A percentile compares a stretch with the other conserved stretches of the same genome.
Conservation (phyloP, 2,113 vertebrate species). For the Dicerorhinus sumatrensis region DNA sequence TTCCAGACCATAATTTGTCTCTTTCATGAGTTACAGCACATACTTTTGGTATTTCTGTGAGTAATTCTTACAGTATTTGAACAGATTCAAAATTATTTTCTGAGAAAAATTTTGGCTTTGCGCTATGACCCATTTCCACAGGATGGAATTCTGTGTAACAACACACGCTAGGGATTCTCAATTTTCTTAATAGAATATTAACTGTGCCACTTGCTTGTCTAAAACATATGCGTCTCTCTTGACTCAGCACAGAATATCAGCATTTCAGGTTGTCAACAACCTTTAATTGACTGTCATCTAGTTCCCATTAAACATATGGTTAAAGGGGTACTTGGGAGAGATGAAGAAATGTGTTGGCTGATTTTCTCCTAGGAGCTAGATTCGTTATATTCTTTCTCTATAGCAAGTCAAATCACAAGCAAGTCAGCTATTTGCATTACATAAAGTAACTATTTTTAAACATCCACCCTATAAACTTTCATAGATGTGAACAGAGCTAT, state of each 20-base stretch:
- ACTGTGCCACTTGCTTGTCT: conserved; percentile 55
- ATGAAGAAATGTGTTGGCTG: background rate
- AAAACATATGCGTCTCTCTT: conserved; percentile 49
- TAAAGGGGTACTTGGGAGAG: background rate
- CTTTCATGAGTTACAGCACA: conserved; percentile 31
- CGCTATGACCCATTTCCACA: conserved; percentile 52
- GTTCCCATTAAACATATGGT: background rate
- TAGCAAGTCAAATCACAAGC: background rate
- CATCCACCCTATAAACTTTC: background rate
- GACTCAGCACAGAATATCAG: conserved; percentile 39
- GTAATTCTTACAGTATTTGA: conserved; percentile 16
- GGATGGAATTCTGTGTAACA: conserved; percentile 50
- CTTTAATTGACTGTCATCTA: conserved; percentile 2
- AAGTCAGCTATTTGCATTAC: background rate
- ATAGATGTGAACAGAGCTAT: background rate
- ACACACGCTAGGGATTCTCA: conserved; percentile 41
- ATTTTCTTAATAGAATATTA: conserved; percentile 63
- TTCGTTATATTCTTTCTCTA: background rate
- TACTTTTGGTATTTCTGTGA: conserved; percentile 2
- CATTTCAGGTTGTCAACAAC: conserved; percentile 36
- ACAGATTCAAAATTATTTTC: conserved; percentile 58
- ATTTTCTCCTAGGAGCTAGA: conserved; percentile 27
- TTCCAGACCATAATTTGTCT: background rate
- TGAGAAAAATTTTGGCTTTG: conserved; percentile 60
- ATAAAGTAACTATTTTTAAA: conserved; percentile 31